Conservation (phyloP, 2,888 invertebrate genomes). For the Stenurella melanura region DNA sequence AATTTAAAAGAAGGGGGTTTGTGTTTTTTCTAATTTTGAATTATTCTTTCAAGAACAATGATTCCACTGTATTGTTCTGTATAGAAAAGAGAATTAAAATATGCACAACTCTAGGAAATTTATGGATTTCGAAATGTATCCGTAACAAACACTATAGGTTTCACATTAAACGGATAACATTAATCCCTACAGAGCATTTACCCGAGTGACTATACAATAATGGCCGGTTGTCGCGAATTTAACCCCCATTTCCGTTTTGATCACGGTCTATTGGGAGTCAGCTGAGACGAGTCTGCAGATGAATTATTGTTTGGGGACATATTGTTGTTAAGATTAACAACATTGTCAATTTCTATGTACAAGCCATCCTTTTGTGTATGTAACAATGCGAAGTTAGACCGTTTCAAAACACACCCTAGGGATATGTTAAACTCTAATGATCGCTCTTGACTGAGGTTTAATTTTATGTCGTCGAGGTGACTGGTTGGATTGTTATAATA, state of each 20-base stretch:
- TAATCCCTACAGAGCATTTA: not conserved
- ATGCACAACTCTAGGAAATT: not conserved
- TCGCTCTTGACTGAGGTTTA: constrained; percentile 1
- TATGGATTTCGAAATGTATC: not conserved
- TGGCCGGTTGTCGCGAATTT: constrained; percentile 4
- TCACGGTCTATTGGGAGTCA: not conserved
- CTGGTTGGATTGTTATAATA: constrained; percentile 7
- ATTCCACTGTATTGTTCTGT: too few relatives aligned
- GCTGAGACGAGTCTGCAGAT: not conserved
- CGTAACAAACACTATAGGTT: not conserved
- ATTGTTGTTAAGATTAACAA: constrained; percentile 7
- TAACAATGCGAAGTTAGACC: not conserved
- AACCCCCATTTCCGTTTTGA: constrained; percentile 1
- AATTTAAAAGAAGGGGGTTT: too few relatives aligned
- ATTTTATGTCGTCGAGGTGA: constrained; percentile 7
- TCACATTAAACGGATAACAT: constrained; percentile 2
- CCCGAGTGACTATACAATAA: not conserved
- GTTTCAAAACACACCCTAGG: constrained; percentile 7
- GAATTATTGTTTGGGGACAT: constrained; percentile 4
- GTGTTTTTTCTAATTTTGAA: too few relatives aligned
- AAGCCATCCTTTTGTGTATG: constrained; percentile 7
- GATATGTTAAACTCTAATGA: constrained; percentile 4
- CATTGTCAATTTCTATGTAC: constrained; percentile 7
- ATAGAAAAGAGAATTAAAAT: not conserved
- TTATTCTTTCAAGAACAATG: too few relatives aligned